Conservation (phyloP, 2,113 vertebrate genomes). For the Xiphophorus couchianus region DNA sequence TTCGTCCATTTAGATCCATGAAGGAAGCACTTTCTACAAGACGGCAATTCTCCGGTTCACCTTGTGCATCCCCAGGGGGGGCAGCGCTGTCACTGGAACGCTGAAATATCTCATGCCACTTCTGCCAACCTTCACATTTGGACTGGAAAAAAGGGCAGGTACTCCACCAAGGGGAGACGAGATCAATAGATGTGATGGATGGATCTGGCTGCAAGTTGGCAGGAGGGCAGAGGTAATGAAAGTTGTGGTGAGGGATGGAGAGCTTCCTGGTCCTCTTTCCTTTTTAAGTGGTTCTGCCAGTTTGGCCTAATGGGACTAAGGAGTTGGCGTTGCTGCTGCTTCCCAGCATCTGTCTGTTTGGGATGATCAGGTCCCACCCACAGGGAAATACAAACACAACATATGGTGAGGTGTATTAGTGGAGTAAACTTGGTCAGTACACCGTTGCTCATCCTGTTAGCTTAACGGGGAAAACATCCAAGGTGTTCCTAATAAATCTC, state of each 20-base stretch:
- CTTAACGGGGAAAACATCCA: neutral
- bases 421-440: neutral
- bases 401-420: neutral
- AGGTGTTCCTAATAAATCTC: neutral
- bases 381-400: neutral
- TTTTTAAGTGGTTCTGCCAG: constrained; percentile 39
- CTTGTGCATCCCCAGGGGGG: constrained; percentile 56
- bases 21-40: constrained; percentile 20
- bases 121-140: constrained; percentile 69
- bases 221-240: constrained; percentile 50
- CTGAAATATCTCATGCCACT: constrained; percentile 66
- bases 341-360: constrained; percentile 38
- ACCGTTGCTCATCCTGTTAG: neutral
- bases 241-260: constrained; percentile 54
- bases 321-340: constrained; percentile 23
- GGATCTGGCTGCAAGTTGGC: constrained; percentile 35
- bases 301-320: constrained; percentile 60
- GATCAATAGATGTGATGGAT: constrained; percentile 75
- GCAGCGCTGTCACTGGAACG: constrained; percentile 49
- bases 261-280: constrained; percentile 26
- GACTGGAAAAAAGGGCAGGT: constrained; percentile 65
- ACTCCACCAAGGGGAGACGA: constrained; percentile 48
- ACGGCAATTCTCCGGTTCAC: constrained; percentile 55
- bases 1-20: constrained; percentile 49
- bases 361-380: neutral